Evolutionary conservation across 2,113 vertebrate genomes (phyloP).

Genomic region (Brienomyrus longianalis): DNA sequence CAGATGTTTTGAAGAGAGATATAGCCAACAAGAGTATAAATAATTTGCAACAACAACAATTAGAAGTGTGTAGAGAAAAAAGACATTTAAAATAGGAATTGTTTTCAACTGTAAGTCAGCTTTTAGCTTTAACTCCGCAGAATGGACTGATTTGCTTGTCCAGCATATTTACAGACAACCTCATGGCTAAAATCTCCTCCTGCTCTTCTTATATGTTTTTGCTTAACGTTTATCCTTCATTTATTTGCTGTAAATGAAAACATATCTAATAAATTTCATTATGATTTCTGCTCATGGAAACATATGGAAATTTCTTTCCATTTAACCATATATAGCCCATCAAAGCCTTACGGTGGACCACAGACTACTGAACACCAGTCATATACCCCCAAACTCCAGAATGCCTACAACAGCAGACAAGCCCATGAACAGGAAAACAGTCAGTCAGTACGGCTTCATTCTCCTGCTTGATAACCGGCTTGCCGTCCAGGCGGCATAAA

Average conservation of each 20-base stretch:
- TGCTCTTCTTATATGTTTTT: not conserved
- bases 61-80: not conserved
- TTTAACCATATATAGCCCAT: slow-evolving; percentile 21
- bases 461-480: slow-evolving; percentile 13
- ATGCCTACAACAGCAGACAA: not conserved
- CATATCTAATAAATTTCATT: not conserved
- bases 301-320: not conserved
- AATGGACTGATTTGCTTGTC: not conserved
- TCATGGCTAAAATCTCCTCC: not conserved
- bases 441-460: no score
- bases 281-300: not conserved
- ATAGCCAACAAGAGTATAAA: not conserved
- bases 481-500: slow-evolving; percentile 2
- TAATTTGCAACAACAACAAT: not conserved
- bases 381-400: not conserved
- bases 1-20: not conserved
- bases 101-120: not conserved
- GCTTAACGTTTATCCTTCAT: not conserved
- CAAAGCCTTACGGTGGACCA: slow-evolving; percentile 20
- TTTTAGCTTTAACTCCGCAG: not conserved
- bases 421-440: not conserved
- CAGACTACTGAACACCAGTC: not conserved
- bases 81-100: not conserved
- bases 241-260: not conserved
- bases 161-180: not conserved